A percentile compares a stretch with the other conserved stretches of the same genome.
Conservation (phyloP, 2,797 vertebrate species). For the Heterohyrax brucei region DNA sequence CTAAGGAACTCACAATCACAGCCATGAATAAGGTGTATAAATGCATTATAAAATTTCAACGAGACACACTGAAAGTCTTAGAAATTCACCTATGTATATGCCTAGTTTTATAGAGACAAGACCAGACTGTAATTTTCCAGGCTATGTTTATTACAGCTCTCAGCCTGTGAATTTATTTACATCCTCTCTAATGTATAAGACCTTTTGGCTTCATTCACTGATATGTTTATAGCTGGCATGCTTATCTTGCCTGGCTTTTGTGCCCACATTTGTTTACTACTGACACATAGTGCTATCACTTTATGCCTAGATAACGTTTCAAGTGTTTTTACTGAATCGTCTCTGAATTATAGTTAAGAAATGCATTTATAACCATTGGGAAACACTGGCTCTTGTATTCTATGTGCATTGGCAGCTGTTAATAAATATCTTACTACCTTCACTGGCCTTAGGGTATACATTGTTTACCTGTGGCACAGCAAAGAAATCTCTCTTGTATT, state of each 20-base stretch:
- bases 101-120: conserved; percentile 69
- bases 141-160: conserved; percentile 79
- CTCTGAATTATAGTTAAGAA: conserved; percentile 73
- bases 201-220: conserved; percentile 73
- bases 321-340: conserved; percentile 78
- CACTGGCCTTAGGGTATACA: conserved; percentile 54
- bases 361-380: conserved; percentile 66
- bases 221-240: conserved; percentile 75
- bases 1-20: conserved; percentile 19
- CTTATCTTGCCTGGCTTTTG: conserved; percentile 80
- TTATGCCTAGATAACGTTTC: conserved; percentile 65
- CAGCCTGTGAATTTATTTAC: conserved; percentile 80
- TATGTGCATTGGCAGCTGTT: conserved; percentile 68
- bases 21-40: conserved; percentile 51
- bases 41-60: conserved; percentile 43
- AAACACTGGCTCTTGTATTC: conserved; percentile 16
- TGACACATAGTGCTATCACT: conserved; percentile 51
- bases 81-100: conserved; percentile 66
- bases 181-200: conserved; percentile 71
- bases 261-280: conserved; percentile 74
- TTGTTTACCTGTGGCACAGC: conserved; percentile 73
- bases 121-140: conserved; percentile 70
- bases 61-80: conserved; percentile 68
- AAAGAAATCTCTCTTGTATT: conserved; percentile 51
- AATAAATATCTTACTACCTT: conserved; percentile 69